A percentile compares a stretch with the other conserved stretches of the same genome.
phyloP scores from a whole-genome alignment of 1,140 invertebrate species.

The Episyrphus balteatus region DNA sequence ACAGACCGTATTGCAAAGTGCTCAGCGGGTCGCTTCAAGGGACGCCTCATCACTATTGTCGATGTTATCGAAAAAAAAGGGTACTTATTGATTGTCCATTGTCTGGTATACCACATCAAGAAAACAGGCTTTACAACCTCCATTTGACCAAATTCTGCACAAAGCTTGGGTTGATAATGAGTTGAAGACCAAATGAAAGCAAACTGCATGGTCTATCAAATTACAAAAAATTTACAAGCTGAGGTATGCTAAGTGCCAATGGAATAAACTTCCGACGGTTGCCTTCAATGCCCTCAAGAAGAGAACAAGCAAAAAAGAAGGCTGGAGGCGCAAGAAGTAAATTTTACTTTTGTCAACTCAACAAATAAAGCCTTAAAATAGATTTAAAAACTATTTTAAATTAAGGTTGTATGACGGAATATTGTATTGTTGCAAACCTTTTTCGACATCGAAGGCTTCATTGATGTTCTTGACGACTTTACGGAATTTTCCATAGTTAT shows the following conservation, averaged over 20 bases:
- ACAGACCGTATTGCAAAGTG: slow-evolving; percentile 92
- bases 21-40: slow-evolving; percentile 74
- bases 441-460: too few relatives aligned
- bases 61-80: slow-evolving; percentile 97
- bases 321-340: slow-evolving; percentile 33
- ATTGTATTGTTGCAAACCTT: too few relatives aligned
- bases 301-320: slow-evolving; percentile 41
- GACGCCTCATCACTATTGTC: slow-evolving; percentile 86
- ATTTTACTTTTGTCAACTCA: slow-evolving; percentile 5
- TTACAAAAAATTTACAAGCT: slow-evolving; percentile 78
- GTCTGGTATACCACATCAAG: slow-evolving; percentile 68
- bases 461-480: too few relatives aligned
- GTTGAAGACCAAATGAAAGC: slow-evolving; percentile 64
- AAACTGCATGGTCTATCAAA: slow-evolving; percentile 70
- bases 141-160: slow-evolving; percentile 87
- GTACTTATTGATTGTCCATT: slow-evolving; percentile 89
- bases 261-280: slow-evolving; percentile 74
- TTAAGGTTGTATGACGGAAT: too few relatives aligned
- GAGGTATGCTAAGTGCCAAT: slow-evolving; percentile 72
- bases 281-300: slow-evolving; percentile 70
- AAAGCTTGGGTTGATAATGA: slow-evolving; percentile 77
- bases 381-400: too few relatives aligned
- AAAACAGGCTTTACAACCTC: slow-evolving; percentile 80
- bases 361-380: too few relatives aligned
- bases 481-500: too few relatives aligned